Evolutionary conservation across 2,113 vertebrate genomes (phyloP), one percentile per base, ranked within the genome.

Genomic region (Anser cygnoides): DNA sequence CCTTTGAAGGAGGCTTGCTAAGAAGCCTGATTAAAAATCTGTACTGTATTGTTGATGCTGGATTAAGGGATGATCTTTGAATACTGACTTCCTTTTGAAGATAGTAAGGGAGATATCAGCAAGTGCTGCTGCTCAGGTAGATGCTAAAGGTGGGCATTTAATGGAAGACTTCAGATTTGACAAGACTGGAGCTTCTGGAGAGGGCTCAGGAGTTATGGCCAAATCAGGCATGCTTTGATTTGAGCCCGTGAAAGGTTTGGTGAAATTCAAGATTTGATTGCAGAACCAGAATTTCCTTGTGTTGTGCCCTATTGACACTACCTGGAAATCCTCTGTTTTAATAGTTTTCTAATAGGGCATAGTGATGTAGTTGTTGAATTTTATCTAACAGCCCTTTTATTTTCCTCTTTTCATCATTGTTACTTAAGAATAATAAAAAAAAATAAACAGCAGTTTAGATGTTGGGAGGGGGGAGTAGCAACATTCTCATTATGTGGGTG

Each of bases 401-500:
- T 52, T 87, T 85, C n/a, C 50, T 85, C 43, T 85, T 92, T 77
- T 77, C 41, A 50, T 70, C 39, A 66, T 35, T 35, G 33, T 66
- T 75, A n/a, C 61, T 91, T 88, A 80, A 74, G 65, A 84, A 52
- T 61, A 22, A 12, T 52, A 80, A 70, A 84, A 39, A 39, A 87
- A 31, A 33, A 19, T 43, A 85, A 67, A 71, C 79, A 90, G 59
- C 37, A 52, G 70, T 87, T 92, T 62, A 74, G 44, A 35, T 71
- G 49, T 81, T 73, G 94, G 87, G 66, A 37, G 22, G 39, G 66
- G 88, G 79, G 71, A 94, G 91, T 80, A 94, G 46, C 57, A 84
- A 93, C 49, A 65, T 92, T 46, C 35, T 93, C 63, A 81, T 95
- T 95, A 79, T 61, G 62, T 87, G 86, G 35, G 66, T 92, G 77